Evolutionary conservation across 2,888 invertebrate genomes (phyloP), one percentile per base, ranked within the genome.

Genomic region (Fragum fragum): DNA sequence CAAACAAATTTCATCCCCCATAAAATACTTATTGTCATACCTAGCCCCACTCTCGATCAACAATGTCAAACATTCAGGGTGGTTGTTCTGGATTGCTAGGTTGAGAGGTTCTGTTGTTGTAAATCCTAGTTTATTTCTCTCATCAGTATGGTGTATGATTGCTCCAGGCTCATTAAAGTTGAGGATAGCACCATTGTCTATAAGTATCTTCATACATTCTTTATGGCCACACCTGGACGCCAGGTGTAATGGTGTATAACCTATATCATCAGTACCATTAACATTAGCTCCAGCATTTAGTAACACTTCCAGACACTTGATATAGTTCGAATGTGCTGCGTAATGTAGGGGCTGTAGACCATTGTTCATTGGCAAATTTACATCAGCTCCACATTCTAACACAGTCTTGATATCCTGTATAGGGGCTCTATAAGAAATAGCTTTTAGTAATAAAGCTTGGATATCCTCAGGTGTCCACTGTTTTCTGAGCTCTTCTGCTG

Each of bases 1-100:
- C 91, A 98, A 95, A 94, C 98, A 98, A 91, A 98, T 97, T 95
- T 98, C 98, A 0, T 97, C 96, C 6, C 98, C 98, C 94, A 98
- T 97, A 95, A 98, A 98, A 94, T 98, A 98, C n/a, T 97, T 96
- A 91, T 98, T 97, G 95, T 98, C 98, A 6, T 98, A 97, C 94
- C 98, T 97, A 0, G 98, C 98, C 0, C 98, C 98, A 87, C 97
- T 96, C 91, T 97, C 97, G 36, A 98, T 95, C 1, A 98, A 95
- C 42, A 97, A 95, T 88, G 94, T 93, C 11, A 95, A 95, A 77
- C 95, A 95, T 70, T 95, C 95, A 91, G 96, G 97, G 93, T 98
- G 97, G 86, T 97, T 97, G 93, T 98, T 98, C 90, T 98, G 96
- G 86, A 98, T 96, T 0, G 98, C 98, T 85, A 98, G 95, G 63